Evolutionary conservation across 1,140 invertebrate genomes (phyloP).

Genomic region (Polyergus mexicanus): DNA sequence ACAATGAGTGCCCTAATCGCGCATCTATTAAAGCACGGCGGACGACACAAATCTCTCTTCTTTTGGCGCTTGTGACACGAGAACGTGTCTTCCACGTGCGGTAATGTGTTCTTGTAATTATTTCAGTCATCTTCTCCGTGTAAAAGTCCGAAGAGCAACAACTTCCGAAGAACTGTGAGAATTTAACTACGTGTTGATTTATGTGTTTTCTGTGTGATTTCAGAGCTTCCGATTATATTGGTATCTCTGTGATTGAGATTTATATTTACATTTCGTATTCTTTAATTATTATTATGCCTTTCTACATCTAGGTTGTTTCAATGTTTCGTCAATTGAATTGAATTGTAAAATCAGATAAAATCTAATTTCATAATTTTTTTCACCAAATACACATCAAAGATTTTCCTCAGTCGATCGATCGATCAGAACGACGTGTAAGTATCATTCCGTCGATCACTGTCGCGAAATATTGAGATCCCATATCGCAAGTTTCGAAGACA

Average conservation of each 20-base stretch:
- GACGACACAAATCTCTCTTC: constrained; percentile 33
- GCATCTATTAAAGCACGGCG: constrained; percentile 67
- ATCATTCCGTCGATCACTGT: constrained; percentile 36
- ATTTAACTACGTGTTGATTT: background rate
- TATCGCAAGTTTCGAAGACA: constrained; percentile 32
- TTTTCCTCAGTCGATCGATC: background rate
- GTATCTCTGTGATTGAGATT: background rate
- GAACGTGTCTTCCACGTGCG: constrained; percentile 27
- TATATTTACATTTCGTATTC: background rate
- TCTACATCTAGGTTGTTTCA: background rate
- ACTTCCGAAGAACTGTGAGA: background rate
- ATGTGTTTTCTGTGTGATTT: background rate
- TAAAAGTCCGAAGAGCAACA: background rate
- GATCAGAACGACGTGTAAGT: background rate
- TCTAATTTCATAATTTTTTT: background rate
- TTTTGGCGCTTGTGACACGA: constrained; percentile 22
- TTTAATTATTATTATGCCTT: background rate
- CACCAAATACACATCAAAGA: background rate
- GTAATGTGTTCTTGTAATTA: constrained; percentile 30
- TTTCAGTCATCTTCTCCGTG: background rate
- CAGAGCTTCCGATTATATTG: background rate
- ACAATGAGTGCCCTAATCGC: constrained; percentile 72
- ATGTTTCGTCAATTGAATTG: background rate
- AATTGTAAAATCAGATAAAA: background rate
- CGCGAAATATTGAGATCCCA: constrained; percentile 7